Evolutionary conservation across 2,888 invertebrate species (phyloP), one percentile per base, ranked within the genome.

Genomic region (Leptinotarsa haldemani): DNA sequence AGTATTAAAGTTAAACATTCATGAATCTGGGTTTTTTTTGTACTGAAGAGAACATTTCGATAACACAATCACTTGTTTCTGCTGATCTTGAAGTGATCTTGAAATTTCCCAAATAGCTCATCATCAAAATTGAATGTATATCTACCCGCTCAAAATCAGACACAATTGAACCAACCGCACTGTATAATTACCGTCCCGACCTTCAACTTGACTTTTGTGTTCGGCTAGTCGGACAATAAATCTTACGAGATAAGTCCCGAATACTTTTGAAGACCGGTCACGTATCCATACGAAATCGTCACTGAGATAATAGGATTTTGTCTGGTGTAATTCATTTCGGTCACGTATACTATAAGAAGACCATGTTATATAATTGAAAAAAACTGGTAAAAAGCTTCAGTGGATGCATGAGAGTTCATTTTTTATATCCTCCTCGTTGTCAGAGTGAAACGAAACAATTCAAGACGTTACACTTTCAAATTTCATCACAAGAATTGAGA

Each of bases 261-360:
- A 65, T 52, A 56, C 40, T 47, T 73, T 61, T 63, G 68, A 64
- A 71, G 70, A 76, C 67, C 71, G 67, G 71, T 74, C 74, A 76
- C 76, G 76, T 76, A 64, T 65, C 53, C 67, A 61, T 70, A 71
- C 61, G 16, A 63, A 72, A 70, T 74, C 71, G 71, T 74, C 74
- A 68, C 72, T 63, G 63, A 65, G 75, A 75, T 72, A 72, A 75
- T 75, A 65, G 71, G 75, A 75, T 75, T 75, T 69, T 48, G 5
- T 47, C 56, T 69, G 50, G 58, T 46, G 69, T 73, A 73, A 72
- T 75, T 72, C 71, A 69, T 64, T 68, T 69, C 46, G 67, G 69
- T 75, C 75, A 75, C 72, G 75, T 75, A 63, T 53, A 53, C 68
- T 58, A 70, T 53, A 47, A 68, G 46, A 47, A 46, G 22, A 30